phyloP scores from a whole-genome alignment of 2,113 vertebrate species.

The Chaenocephalus aceratus region DNA sequence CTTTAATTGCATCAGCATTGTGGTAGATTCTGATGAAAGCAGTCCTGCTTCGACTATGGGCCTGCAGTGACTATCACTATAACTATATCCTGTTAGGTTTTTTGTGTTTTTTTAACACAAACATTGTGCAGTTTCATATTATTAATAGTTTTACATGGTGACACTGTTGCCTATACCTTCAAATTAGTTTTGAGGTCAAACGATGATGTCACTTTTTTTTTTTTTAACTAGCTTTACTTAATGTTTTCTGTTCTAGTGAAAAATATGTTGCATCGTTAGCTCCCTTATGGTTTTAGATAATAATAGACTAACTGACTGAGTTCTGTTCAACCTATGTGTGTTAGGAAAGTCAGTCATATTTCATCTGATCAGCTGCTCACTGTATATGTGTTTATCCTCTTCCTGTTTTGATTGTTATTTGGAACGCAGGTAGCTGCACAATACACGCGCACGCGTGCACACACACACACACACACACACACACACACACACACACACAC shows the following conservation, averaged over 20 bases:
- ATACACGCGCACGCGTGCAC: not conserved
- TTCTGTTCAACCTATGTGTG: not conserved
- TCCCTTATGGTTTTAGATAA: not conserved
- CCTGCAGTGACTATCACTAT: not conserved
- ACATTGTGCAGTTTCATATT: too few species aligned
- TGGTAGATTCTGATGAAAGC: not conserved
- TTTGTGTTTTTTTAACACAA: too few species aligned
- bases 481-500: conserved; percentile 8
- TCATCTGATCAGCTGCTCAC: not conserved
- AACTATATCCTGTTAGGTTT: not conserved
- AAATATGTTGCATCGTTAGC: not conserved
- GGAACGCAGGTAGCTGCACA: not conserved
- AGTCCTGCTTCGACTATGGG: not conserved
- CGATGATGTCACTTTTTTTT: too few species aligned
- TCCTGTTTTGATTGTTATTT: not conserved
- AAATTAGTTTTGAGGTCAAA: too few species aligned
- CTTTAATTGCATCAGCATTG: not conserved
- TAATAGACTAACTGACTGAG: not conserved
- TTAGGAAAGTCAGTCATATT: not conserved
- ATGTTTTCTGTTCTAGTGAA: not conserved
- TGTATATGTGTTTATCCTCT: not conserved
- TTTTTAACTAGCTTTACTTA: too few species aligned
- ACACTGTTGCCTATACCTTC: not conserved
- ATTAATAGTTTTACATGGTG: not conserved
- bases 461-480: not conserved